These are phyloP conservation scores for Diarsia mendica DNA, from an alignment of 2,888 invertebrate genomes.

Conservation along the genomic window DNA sequence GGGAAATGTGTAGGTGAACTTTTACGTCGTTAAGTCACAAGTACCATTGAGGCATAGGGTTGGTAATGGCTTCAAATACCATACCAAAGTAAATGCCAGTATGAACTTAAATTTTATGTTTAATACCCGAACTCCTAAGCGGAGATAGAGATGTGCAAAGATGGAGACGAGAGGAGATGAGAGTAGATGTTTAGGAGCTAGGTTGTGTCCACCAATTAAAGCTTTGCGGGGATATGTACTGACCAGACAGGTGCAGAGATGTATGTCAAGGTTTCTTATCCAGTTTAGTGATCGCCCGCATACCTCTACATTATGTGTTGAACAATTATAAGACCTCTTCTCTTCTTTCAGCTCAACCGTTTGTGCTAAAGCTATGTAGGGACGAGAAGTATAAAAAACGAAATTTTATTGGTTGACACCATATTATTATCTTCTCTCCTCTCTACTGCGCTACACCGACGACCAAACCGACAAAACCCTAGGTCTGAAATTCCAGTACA, in stretches of 20 bases:
- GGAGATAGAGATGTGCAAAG: not conserved
- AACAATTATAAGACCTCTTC: too few relatives aligned
- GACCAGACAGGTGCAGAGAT: too few relatives aligned
- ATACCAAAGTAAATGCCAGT: conserved; percentile 51
- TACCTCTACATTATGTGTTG: too few relatives aligned
- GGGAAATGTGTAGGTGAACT: conserved; percentile 27
- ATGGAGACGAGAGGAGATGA: not conserved
- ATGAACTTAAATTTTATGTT: conserved; percentile 63
- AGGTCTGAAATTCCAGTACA: too few relatives aligned
- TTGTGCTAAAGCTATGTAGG: too few relatives aligned
- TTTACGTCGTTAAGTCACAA: conserved; percentile 38
- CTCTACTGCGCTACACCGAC: not conserved
- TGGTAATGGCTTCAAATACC: conserved; percentile 47
- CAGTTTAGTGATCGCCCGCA: too few relatives aligned
- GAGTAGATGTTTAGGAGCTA: not conserved
- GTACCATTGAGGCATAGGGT: not conserved
- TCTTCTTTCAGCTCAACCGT: too few relatives aligned
- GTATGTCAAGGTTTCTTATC: too few relatives aligned
- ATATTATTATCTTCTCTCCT: not conserved
- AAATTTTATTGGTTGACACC: not conserved
- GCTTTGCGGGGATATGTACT: not conserved
- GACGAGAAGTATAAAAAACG: too few relatives aligned
- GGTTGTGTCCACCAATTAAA: not conserved
- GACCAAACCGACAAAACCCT: too few relatives aligned
- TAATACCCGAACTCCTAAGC: not conserved